Conservation (phyloP, 2,113 vertebrate species). For the Oryzias javanicus region DNA sequence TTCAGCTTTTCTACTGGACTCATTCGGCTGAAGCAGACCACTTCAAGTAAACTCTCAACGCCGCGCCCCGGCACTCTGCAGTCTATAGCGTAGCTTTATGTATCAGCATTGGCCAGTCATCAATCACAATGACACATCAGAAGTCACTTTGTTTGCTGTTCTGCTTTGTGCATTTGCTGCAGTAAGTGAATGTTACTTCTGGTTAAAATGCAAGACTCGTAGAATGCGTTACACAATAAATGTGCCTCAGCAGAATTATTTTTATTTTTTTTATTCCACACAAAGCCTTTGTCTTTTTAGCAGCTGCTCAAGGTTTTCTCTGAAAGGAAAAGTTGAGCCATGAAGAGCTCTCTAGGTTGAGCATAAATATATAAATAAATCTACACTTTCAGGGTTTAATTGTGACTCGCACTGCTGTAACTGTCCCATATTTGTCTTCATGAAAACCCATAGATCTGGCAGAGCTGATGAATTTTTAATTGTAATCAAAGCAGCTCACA, state of each 20-base stretch:
- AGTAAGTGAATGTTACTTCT: conserved; percentile 24
- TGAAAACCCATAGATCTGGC: conserved; percentile 6
- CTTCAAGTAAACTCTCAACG: conserved; percentile 21
- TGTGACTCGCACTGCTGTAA: neutral
- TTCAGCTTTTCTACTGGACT: conserved; percentile 21
- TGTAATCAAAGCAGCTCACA: conserved; percentile 19
- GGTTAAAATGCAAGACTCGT: conserved; percentile 6
- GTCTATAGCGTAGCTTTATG: conserved; percentile 29
- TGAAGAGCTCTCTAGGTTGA: neutral
- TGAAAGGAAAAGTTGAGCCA: neutral
- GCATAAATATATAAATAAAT: conserved; percentile 1
- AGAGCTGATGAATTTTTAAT: conserved; percentile 14
- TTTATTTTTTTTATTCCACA: neutral
- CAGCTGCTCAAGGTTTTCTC: neutral
- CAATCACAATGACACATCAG: conserved; percentile 44
- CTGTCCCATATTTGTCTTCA: conserved; percentile 1
- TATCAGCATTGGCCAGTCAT: conserved; percentile 38
- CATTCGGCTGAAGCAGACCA: conserved; percentile 1
- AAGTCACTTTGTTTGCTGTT: conserved; percentile 28
- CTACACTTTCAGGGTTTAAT: conserved; percentile 2
- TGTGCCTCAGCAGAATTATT: neutral
- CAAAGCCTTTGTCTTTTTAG: neutral
- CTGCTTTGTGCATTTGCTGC: conserved; percentile 25
- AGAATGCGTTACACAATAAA: conserved; percentile 7
- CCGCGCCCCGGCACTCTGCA: conserved; percentile 21